A percentile compares a stretch with the other conserved stretches of the same genome.
Evolutionary conservation across 2,888 invertebrate genomes (phyloP).

Genomic region (Eupsilia transversa): DNA sequence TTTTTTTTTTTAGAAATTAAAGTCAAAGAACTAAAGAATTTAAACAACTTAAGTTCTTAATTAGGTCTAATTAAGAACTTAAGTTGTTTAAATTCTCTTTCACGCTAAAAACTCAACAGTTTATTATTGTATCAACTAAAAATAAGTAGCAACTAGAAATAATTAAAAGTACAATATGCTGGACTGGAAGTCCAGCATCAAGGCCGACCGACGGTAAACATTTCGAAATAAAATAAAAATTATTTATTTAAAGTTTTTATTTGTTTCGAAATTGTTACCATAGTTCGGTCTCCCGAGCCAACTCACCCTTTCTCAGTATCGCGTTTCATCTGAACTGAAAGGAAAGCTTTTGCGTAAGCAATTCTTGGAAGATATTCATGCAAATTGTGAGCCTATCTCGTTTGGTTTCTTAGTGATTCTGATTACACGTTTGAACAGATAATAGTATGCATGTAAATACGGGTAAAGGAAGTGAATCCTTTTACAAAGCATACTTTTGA

Average conservation of each 20-base stretch:
- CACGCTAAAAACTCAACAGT: background rate
- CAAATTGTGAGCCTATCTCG: conserved; percentile 13
- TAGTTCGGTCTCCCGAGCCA: background rate
- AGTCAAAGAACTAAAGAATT: too few species aligned
- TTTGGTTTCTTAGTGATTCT: background rate
- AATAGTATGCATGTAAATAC: conserved; percentile 7
- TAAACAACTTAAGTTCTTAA: too few species aligned
- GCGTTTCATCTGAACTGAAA: conserved; percentile 22
- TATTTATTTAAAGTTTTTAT: too few species aligned
- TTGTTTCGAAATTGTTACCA: background rate
- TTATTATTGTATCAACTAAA: background rate
- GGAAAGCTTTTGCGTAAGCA: conserved; percentile 23
- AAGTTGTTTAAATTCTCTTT: too few species aligned
- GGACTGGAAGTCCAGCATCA: too few species aligned
- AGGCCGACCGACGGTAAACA: too few species aligned
- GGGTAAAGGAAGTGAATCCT: background rate
- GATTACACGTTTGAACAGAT: conserved; percentile 7
- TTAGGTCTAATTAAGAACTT: too few species aligned
- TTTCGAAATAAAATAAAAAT: too few species aligned
- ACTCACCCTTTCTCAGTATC: conserved; percentile 33
- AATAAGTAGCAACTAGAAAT: too few species aligned
- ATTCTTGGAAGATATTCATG: conserved; percentile 22
- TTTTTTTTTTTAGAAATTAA: too few species aligned
- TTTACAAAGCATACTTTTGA: background rate
- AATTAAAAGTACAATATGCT: too few species aligned